Percentiles rank a stretch among this genome's conserved stretches.
These are phyloP conservation scores for Emydocephalus ijimae DNA, from an alignment of 2,113 vertebrate genomes.

Conservation along the genomic window DNA sequence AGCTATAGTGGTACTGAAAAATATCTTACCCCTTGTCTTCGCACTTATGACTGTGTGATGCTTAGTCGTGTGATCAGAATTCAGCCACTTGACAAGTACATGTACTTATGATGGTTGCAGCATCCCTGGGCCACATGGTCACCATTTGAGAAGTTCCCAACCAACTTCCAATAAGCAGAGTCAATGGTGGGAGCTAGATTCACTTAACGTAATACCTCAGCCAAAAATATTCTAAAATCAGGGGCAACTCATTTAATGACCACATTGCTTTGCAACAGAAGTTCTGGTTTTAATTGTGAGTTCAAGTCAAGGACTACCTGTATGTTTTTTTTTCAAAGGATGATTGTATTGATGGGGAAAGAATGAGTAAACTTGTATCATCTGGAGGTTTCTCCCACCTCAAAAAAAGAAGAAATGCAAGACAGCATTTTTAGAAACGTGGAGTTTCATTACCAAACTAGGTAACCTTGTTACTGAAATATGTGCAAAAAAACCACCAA, in stretches of 20 bases:
- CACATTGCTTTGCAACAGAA: neutral
- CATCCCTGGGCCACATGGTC: neutral
- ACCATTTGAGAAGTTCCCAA: neutral
- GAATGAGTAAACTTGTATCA: conserved; percentile 17
- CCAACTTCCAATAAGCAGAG: neutral
- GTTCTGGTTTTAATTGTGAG: neutral
- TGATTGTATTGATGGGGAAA: neutral
- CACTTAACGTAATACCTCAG: neutral
- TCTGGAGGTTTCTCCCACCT: conserved; percentile 29
- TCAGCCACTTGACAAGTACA: neutral
- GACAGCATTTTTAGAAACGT: neutral
- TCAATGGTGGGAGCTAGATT: neutral
- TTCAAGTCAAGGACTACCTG: neutral
- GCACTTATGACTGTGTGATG: neutral
- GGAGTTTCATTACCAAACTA: neutral
- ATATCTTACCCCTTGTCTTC: neutral
- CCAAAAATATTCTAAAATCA: neutral
- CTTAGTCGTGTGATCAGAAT: neutral
- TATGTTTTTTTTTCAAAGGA: neutral
- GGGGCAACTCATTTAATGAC: neutral
- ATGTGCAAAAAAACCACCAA: neutral
- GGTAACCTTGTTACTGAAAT: neutral
- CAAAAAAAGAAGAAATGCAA: neutral
- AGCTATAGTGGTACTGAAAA: neutral
- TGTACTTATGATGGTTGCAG: neutral